Conservation (phyloP, 2,888 invertebrate species). For the Rhaphigaster nebulosa region DNA sequence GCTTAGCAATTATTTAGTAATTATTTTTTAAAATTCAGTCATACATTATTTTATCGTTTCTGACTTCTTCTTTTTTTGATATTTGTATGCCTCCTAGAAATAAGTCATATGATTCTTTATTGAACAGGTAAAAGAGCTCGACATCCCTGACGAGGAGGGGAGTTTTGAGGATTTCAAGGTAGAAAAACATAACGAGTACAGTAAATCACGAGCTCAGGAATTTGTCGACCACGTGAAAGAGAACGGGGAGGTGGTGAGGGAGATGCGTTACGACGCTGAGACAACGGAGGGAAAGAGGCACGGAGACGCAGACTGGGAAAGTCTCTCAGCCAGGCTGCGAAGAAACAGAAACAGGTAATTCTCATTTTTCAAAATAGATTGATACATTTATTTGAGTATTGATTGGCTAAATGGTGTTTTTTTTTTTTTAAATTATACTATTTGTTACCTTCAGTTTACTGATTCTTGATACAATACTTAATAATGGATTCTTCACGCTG, state of each 20-base stretch:
- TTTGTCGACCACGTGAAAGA: constrained; percentile 87
- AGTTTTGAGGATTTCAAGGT: constrained; percentile 71
- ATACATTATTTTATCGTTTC: too few species aligned
- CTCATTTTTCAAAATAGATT: neutral
- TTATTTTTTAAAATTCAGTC: too few species aligned
- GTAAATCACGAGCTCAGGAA: constrained; percentile 84
- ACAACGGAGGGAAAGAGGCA: constrained; percentile 81
- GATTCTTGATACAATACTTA: too few species aligned
- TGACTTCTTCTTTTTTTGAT: neutral
- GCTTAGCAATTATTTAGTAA: too few species aligned
- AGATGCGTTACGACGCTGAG: constrained; percentile 75
- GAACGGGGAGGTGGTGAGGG: constrained; percentile 84
- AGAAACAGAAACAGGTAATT: constrained; percentile 66
- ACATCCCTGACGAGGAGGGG: constrained; percentile 75
- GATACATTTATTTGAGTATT: neutral
- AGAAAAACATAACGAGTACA: constrained; percentile 76
- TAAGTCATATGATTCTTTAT: neutral
- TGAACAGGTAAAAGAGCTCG: constrained; percentile 79
- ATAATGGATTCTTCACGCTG: too few species aligned
- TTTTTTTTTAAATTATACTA: too few species aligned
- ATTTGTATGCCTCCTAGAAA: neutral
- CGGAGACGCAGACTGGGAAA: constrained; percentile 83
- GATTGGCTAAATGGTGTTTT: neutral
- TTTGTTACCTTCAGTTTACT: too few species aligned
- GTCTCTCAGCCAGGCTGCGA: constrained; percentile 82